Evolutionary conservation across 2,888 invertebrate species (phyloP).

Genomic region (Torymus aiolomorphi): DNA sequence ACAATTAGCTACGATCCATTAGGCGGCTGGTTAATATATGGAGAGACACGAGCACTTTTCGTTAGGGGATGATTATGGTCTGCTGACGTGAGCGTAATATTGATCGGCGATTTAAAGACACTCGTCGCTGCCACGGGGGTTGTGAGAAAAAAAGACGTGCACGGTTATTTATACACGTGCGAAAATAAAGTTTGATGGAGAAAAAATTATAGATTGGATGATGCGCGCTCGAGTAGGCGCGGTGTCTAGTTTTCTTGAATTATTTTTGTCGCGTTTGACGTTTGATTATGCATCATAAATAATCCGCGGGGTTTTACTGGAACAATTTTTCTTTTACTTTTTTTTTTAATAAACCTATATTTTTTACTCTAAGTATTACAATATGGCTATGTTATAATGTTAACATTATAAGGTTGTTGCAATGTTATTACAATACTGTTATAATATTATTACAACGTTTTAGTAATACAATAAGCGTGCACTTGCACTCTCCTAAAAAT

Average conservation of each 20-base stretch:
- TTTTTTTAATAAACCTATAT: no score
- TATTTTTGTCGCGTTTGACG: not conserved
- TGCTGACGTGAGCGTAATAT: slow-evolving; percentile 10
- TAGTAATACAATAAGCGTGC: no score
- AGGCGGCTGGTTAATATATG: no score
- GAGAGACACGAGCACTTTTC: not conserved
- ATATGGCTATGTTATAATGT: no score
- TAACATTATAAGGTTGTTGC: no score
- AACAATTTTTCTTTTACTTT: no score
- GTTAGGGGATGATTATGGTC: slow-evolving; percentile 2
- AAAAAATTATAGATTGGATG: slow-evolving; percentile 6
- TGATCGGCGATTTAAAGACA: slow-evolving; percentile 33
- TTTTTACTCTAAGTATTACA: no score
- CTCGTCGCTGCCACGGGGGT: slow-evolving; percentile 14
- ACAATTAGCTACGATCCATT: no score
- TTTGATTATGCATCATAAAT: not conserved
- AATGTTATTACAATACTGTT: no score
- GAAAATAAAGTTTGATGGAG: slow-evolving; percentile 30
- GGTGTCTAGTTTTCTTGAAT: slow-evolving; percentile 8
- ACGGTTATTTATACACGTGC: slow-evolving; percentile 30
- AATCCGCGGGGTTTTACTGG: no score
- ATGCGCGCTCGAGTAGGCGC: slow-evolving; percentile 14
- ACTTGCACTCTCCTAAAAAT: no score
- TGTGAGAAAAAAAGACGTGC: not conserved
- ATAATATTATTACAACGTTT: no score